Evolutionary conservation across 2,888 invertebrate species (phyloP).

Genomic region (Thymelicus lineola): DNA sequence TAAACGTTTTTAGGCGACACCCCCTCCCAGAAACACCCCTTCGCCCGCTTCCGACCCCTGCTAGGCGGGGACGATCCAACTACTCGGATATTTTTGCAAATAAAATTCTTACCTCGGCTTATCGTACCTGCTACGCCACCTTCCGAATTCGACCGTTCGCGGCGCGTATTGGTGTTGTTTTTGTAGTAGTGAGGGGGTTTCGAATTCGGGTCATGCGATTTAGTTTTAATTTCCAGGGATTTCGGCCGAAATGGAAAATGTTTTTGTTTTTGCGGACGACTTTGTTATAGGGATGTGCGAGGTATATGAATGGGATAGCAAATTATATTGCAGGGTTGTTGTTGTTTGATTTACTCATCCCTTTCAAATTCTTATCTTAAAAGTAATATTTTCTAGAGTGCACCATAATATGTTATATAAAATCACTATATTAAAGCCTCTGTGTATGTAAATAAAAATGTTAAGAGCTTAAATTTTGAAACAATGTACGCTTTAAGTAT

Average conservation of each 20-base stretch:
- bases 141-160: conserved; percentile 40
- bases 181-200: conserved; percentile 68
- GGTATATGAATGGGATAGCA: background rate
- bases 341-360: too few species aligned
- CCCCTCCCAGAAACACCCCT: conserved; percentile 76
- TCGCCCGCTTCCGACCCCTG: conserved; percentile 75
- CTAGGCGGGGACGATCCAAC: conserved; percentile 57
- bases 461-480: too few species aligned
- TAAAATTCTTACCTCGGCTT: conserved; percentile 81
- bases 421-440: too few species aligned
- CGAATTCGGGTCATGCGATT: conserved; percentile 78
- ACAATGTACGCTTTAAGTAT: too few species aligned
- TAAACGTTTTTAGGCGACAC: conserved; percentile 85
- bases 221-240: conserved; percentile 80
- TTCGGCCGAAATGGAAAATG: conserved; percentile 57
- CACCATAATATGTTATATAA: too few species aligned
- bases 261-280: conserved; percentile 61
- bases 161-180: conserved; percentile 71
- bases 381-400: too few species aligned
- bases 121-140: conserved; percentile 76
- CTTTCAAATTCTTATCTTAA: too few species aligned
- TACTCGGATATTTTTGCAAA: conserved; percentile 82
- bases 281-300: conserved; percentile 12
- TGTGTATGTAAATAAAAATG: too few species aligned
- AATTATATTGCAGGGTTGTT: too few species aligned